phyloP scores from a whole-genome alignment of 1,140 invertebrate species.

The Lerema accius region DNA sequence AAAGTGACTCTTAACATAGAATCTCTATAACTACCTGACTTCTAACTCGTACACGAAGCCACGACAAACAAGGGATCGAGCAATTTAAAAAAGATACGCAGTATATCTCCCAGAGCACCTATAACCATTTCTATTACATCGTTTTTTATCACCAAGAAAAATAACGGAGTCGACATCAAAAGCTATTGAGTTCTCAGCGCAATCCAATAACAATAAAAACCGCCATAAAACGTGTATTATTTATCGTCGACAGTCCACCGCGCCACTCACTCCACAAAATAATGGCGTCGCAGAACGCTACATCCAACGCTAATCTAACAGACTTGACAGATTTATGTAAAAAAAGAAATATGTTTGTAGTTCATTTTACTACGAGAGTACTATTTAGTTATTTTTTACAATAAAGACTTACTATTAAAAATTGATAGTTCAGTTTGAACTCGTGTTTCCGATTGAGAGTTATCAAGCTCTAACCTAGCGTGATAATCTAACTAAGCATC shows the following conservation, averaged over 20 bases:
- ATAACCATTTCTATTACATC: slow-evolving; percentile 50
- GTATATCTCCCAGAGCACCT: not conserved
- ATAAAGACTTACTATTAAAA: no score
- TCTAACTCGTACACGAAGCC: no score
- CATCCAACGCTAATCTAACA: slow-evolving; percentile 48
- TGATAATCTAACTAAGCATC: no score
- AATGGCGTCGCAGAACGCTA: slow-evolving; percentile 54
- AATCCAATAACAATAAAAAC: slow-evolving; percentile 68
- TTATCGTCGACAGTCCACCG: slow-evolving; percentile 56
- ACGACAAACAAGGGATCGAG: no score
- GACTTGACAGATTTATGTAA: slow-evolving; percentile 42
- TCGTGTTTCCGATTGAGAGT: no score
- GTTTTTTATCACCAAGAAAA: slow-evolving; percentile 52
- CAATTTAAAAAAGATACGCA: not conserved
- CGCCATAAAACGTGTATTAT: slow-evolving; percentile 61
- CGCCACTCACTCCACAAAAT: slow-evolving; percentile 53
- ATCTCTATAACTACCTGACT: no score
- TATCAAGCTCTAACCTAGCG: no score
- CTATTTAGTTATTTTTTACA: no score
- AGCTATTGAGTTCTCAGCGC: slow-evolving; percentile 46
- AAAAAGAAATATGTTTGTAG: slow-evolving; percentile 23
- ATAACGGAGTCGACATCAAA: slow-evolving; percentile 50
- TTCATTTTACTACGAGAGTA: no score
- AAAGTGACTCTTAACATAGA: no score
- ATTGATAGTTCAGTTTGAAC: no score